Percentiles rank a stretch among this genome's conserved stretches.
Conservation (phyloP, 1,140 invertebrate species). For the Cyclargus thomasi region DNA sequence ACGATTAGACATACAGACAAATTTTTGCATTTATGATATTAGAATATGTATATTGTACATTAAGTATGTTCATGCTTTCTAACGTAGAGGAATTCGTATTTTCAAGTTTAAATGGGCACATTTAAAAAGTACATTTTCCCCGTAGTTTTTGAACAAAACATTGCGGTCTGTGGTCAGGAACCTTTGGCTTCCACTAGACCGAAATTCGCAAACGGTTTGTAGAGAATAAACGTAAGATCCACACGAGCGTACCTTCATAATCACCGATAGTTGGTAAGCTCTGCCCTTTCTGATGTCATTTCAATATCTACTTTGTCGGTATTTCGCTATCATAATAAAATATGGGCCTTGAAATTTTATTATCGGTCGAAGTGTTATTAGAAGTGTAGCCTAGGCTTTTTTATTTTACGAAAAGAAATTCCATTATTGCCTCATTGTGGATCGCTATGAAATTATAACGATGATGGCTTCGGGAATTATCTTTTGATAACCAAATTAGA, state of each 20-base stretch:
- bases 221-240: background rate
- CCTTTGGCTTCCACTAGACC: background rate
- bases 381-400: background rate
- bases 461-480: too few species aligned
- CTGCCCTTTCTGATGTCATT: background rate
- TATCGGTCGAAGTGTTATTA: background rate
- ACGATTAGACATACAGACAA: too few species aligned
- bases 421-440: background rate
- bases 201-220: background rate
- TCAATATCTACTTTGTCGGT: background rate
- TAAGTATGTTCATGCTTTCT: background rate
- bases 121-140: background rate
- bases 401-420: background rate
- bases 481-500: too few species aligned
- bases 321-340: slow-evolving; percentile 1
- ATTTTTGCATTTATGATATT: too few species aligned
- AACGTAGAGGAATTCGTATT: background rate
- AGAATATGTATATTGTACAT: too few species aligned
- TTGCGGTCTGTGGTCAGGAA: background rate
- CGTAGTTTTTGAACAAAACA: background rate
- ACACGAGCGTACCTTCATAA: background rate
- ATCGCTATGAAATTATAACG: background rate
- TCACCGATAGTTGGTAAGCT: background rate
- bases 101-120: background rate
- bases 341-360: background rate